phyloP scores from a whole-genome alignment of 2,113 vertebrate genomes.

The Eidolon helvum region DNA sequence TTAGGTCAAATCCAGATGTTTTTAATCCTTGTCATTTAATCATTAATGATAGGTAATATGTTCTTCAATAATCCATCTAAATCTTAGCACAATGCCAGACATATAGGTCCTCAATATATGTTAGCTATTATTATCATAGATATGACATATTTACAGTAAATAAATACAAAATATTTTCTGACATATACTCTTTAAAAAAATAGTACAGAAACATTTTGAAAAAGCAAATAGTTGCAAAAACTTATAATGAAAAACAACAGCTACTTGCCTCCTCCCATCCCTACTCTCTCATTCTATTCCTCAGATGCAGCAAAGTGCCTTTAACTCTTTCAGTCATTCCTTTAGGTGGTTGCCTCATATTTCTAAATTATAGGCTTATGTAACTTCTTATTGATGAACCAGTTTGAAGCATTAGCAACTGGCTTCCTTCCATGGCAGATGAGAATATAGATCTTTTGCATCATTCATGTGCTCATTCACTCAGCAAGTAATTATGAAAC shows the following conservation, averaged over 20 bases:
- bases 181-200: neutral
- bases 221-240: neutral
- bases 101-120: constrained; percentile 58
- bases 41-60: neutral
- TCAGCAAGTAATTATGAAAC: neutral
- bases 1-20: constrained; percentile 76
- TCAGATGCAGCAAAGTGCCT: neutral
- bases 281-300: neutral
- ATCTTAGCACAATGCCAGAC: constrained; percentile 21
- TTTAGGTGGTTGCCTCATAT: neutral
- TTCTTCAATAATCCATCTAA: constrained; percentile 32
- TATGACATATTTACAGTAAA: constrained; percentile 39
- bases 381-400: neutral
- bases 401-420: neutral
- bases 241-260: neutral
- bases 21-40: constrained; percentile 50
- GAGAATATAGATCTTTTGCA: neutral
- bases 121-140: constrained; percentile 47
- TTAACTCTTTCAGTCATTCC: no score
- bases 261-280: neutral
- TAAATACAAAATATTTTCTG: constrained; percentile 40
- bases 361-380: neutral
- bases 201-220: neutral
- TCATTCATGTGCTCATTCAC: neutral
- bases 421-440: neutral